phyloP scores from a whole-genome alignment of 2,797 vertebrate genomes.

The Synanceia verrucosa region DNA sequence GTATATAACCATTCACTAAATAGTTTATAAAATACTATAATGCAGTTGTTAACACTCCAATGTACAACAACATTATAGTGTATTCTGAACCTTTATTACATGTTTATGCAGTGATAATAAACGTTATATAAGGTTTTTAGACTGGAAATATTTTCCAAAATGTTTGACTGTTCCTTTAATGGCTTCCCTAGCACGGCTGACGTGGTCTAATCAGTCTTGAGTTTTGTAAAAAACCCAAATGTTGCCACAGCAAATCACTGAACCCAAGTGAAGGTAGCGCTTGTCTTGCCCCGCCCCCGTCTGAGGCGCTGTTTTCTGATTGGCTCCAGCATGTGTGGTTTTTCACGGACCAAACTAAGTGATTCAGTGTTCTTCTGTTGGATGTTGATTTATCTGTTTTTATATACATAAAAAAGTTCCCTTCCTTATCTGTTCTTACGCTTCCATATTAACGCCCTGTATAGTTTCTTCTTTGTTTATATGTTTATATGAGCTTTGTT shows the following conservation, averaged over 20 bases:
- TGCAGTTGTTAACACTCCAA: neutral
- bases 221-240: neutral
- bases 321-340: neutral
- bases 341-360: neutral
- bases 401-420: neutral
- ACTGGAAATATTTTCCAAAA: neutral
- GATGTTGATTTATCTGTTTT: slow-evolving; percentile 1
- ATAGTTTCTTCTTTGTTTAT: neutral
- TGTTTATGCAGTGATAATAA: neutral
- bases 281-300: neutral
- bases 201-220: neutral
- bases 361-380: neutral
- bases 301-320: neutral
- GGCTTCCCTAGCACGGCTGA: neutral
- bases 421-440: neutral
- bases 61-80: neutral
- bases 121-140: neutral
- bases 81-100: slow-evolving; percentile 2
- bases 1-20: neutral
- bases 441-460: neutral
- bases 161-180: neutral
- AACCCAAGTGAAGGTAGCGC: neutral
- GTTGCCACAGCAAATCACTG: too few species aligned
- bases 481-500: slow-evolving; percentile 14
- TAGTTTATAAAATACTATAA: neutral